phyloP scores from a whole-genome alignment of 1,140 invertebrate species.

The Drosophila pectinifera region DNA sequence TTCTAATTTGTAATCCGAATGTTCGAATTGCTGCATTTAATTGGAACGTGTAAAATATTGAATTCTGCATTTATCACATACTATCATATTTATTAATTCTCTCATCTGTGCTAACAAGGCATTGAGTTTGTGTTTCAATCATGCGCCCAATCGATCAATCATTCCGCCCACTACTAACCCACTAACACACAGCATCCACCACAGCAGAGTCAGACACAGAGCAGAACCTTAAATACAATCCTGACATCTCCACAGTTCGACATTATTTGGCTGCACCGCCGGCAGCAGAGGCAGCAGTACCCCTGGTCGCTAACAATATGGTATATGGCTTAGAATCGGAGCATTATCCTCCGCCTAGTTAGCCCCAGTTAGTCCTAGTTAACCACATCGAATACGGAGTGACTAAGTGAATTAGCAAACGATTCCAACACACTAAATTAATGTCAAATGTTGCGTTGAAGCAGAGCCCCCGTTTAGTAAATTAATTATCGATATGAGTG shows the following conservation, averaged over 20 bases:
- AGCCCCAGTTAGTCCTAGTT: conserved; percentile 23
- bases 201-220: conserved; percentile 20
- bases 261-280: conserved; percentile 84
- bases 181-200: conserved; percentile 32
- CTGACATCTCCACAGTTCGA: conserved; percentile 78
- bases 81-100: conserved; percentile 30
- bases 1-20: conserved; percentile 42
- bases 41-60: conserved; percentile 49
- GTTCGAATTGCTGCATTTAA: conserved; percentile 41
- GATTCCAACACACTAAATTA: neutral
- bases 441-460: neutral
- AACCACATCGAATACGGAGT: conserved; percentile 2
- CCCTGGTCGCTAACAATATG: conserved; percentile 84
- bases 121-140: conserved; percentile 21
- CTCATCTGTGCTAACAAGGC: conserved; percentile 10
- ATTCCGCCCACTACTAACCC: conserved; percentile 4
- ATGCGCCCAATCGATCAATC: conserved; percentile 5
- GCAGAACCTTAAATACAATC: conserved; percentile 41
- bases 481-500: conserved; percentile 4
- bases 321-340: conserved; percentile 62
- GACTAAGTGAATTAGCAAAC: conserved; percentile 19
- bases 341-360: conserved; percentile 12
- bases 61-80: conserved; percentile 34
- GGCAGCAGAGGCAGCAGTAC: conserved; percentile 79
- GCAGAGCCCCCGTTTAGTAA: conserved; percentile 11